Percentiles rank a stretch among this genome's conserved stretches.
Conservation (phyloP, 2,797 vertebrate species). For the Notamacropus eugenii region DNA sequence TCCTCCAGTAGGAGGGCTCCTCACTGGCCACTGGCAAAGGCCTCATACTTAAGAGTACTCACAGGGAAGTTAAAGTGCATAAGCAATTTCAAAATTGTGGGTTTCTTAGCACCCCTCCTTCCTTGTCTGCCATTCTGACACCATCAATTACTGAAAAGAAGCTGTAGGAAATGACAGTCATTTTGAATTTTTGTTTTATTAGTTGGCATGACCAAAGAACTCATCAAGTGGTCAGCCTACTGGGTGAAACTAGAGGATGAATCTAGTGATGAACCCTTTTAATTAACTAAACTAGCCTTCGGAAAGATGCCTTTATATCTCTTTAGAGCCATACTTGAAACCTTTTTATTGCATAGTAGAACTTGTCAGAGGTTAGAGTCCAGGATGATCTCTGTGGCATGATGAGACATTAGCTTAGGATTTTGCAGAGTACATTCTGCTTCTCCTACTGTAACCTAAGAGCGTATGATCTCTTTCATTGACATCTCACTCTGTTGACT, state of each 20-base stretch:
- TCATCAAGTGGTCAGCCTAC: not conserved
- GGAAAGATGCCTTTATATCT: not conserved
- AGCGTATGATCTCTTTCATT: not conserved
- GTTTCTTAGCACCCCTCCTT: not conserved
- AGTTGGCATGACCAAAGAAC: not conserved
- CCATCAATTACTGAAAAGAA: not conserved
- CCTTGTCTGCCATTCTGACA: not conserved
- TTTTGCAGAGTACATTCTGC: not conserved
- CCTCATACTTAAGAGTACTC: not conserved
- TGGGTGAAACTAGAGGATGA: no score
- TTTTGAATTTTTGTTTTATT: not conserved
- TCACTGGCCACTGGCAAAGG: not conserved
- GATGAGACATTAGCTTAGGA: not conserved
- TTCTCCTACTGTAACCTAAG: not conserved
- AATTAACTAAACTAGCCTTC: not conserved
- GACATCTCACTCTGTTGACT: not conserved
- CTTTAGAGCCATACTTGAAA: not conserved
- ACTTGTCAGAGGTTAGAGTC: not conserved
- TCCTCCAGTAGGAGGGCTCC: not conserved
- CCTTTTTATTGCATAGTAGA: not conserved
- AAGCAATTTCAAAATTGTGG: not conserved
- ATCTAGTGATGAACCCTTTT: not conserved
- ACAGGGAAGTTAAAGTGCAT: not conserved
- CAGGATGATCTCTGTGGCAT: not conserved
- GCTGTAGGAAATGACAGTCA: not conserved